phyloP scores from a whole-genome alignment of 2,888 invertebrate species.

The Monopis laevigella region DNA sequence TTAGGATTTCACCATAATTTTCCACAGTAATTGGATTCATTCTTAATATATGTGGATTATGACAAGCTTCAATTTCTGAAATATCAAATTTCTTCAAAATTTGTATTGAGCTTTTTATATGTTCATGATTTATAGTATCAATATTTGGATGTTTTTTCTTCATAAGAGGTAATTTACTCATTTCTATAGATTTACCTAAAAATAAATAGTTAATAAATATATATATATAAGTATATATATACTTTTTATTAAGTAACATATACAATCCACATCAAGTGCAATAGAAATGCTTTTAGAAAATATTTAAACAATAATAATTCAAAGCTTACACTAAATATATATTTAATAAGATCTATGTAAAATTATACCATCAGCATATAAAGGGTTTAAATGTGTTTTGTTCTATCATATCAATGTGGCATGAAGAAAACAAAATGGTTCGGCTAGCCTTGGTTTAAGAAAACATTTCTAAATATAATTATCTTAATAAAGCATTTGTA shows the following conservation, averaged over 20 bases:
- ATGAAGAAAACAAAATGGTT: too few relatives aligned
- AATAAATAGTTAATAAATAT: conserved; percentile 11
- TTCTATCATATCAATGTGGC: too few relatives aligned
- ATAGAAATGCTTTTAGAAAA: too few relatives aligned
- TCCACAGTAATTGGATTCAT: conserved; percentile 64
- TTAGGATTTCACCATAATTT: conserved; percentile 69
- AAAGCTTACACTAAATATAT: too few relatives aligned
- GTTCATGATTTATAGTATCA: conserved; percentile 32
- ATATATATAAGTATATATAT: not conserved
- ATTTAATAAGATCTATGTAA: too few relatives aligned
- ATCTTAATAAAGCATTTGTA: too few relatives aligned
- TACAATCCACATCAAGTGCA: too few relatives aligned
- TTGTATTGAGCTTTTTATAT: conserved; percentile 37
- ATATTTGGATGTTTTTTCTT: conserved; percentile 44
- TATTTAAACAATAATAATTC: too few relatives aligned
- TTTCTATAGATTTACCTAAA: conserved; percentile 31
- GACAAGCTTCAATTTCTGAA: conserved; percentile 55
- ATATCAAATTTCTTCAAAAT: conserved; percentile 52
- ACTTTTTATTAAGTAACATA: not conserved
- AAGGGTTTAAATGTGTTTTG: too few relatives aligned
- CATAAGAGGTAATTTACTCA: conserved; percentile 27
- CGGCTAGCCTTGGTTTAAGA: too few relatives aligned
- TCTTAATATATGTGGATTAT: conserved; percentile 64
- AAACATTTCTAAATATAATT: too few relatives aligned
- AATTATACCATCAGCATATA: too few relatives aligned